Evolutionary conservation across 2,113 vertebrate genomes (phyloP).

Genomic region (Prunella himalayana): DNA sequence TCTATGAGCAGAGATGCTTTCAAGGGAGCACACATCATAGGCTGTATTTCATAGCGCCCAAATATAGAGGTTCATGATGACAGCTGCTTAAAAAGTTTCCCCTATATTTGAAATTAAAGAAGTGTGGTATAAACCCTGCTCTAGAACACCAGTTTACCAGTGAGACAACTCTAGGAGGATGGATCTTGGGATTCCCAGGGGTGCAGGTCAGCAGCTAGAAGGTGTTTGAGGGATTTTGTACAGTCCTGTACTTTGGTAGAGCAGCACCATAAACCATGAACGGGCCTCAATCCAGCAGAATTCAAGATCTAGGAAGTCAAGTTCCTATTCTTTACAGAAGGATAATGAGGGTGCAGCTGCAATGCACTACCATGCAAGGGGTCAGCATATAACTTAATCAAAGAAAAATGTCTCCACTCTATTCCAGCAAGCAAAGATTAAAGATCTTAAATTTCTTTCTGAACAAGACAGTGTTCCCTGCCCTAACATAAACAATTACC

Average conservation of each 20-base stretch:
- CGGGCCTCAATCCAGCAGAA: neutral
- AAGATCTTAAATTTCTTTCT: conserved; percentile 21
- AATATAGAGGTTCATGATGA: neutral
- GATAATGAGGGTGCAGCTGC: neutral
- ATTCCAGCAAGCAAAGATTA: conserved; percentile 7
- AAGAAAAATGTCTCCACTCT: neutral
- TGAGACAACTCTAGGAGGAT: fast-evolving
- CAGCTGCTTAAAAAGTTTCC: neutral
- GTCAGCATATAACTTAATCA: neutral
- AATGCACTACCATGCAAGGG: neutral
- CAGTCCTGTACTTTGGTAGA: neutral
- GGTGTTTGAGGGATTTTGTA: neutral
- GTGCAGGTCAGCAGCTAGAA: neutral
- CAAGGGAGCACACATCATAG: neutral
- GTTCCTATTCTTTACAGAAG: neutral
- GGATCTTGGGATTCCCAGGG: neutral
- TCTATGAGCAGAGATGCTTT: neutral
- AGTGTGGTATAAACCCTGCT: neutral
- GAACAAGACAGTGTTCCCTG: neutral
- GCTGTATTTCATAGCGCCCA: neutral
- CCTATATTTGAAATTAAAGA: neutral
- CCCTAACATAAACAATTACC: conserved; percentile 6
- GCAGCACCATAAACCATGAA: neutral
- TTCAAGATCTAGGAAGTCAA: neutral
- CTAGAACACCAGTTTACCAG: neutral